These are phyloP conservation scores for Actinernus sp. DNA, from an alignment of 92 coral and sea anemone genomes.

Conservation along the genomic window DNA sequence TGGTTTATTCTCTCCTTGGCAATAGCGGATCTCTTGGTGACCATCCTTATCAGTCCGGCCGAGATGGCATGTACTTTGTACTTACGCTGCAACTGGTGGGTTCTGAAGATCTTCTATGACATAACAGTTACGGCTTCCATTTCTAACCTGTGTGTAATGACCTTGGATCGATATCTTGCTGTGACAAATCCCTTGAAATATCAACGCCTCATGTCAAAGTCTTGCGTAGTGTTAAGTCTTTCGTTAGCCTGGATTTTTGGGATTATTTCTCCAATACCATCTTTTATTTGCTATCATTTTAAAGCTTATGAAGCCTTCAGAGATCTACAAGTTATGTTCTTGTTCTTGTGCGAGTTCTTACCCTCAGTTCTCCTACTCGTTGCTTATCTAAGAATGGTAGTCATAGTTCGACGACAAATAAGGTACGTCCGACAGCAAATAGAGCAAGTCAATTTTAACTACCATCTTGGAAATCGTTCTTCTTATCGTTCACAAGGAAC, in stretches of 20 bases:
- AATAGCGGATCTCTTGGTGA: conserved; percentile 2
- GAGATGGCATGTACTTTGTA: not conserved
- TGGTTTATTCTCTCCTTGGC: not conserved
- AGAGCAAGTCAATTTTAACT: not conserved
- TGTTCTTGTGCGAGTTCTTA: not conserved
- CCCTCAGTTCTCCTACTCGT: not conserved
- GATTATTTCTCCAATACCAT: not conserved
- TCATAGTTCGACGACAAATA: not conserved
- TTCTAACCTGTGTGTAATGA: not conserved
- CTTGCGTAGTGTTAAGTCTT: not conserved
- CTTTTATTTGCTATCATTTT: not conserved
- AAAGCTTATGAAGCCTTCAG: not conserved
- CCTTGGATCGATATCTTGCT: not conserved
- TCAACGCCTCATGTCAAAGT: not conserved
- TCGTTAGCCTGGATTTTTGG: not conserved
- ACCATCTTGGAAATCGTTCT: not conserved
- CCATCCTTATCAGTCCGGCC: not conserved
- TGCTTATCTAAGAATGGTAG: not conserved
- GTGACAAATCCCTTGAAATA: not conserved
- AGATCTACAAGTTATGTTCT: not conserved
- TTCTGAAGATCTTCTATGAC: not conserved
- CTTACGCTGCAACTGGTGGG: not conserved
- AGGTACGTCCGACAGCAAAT: not conserved
- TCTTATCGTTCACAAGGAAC: too few species aligned
- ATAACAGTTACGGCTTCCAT: not conserved